Conservation (phyloP, 2,797 vertebrate genomes). For the Pseudochirops corinnae region DNA sequence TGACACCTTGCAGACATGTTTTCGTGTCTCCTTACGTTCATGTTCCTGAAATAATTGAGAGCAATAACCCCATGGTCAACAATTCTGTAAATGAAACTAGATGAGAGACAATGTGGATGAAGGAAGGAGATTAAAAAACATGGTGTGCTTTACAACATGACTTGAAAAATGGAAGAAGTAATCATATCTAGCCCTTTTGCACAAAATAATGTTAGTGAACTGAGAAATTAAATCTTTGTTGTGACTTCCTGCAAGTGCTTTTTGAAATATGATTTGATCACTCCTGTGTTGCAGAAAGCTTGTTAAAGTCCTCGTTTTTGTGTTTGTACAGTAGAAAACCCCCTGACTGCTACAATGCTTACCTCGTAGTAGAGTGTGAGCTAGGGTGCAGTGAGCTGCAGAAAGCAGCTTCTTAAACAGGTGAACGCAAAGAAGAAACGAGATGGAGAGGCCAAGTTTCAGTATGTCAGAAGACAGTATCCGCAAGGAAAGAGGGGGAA, state of each 20-base stretch:
- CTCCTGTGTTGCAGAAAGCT: slow-evolving; percentile 9
- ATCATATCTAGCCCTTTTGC: neutral
- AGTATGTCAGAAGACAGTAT: slow-evolving; percentile 30
- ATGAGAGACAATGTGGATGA: neutral
- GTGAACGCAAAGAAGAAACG: slow-evolving; percentile 7
- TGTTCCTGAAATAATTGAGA: neutral
- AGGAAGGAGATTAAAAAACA: neutral
- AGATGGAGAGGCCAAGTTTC: slow-evolving; percentile 55
- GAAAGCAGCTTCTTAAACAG: neutral
- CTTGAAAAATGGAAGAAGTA: neutral
- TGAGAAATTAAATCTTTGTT: slow-evolving; percentile 7
- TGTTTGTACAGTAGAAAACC: neutral
- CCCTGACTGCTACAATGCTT: neutral
- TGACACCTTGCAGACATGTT: neutral
- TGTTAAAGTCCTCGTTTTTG: neutral
- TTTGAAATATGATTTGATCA: slow-evolving; percentile 14
- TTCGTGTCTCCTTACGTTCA: neutral
- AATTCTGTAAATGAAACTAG: neutral
- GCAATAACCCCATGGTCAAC: neutral
- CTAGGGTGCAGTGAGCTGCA: neutral
- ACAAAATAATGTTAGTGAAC: neutral
- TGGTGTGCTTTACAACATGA: neutral
- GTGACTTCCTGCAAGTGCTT: neutral
- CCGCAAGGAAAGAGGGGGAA: slow-evolving; percentile 8
- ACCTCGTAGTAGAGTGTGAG: neutral